phyloP scores from a whole-genome alignment of 2,113 vertebrate genomes.

The Serinus canaria region DNA sequence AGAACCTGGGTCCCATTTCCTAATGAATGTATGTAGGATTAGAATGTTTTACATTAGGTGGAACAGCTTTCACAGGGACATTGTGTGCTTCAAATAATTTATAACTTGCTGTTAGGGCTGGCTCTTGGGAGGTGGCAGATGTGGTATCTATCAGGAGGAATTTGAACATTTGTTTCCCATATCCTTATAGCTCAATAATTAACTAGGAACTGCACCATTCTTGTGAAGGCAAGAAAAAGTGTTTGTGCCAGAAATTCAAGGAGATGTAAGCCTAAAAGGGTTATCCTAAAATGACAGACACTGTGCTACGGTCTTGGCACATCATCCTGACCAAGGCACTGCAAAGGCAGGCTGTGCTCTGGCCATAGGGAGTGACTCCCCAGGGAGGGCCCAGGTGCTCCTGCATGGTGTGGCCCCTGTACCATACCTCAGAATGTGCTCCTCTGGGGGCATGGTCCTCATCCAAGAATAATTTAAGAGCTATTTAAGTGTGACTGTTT shows the following conservation, averaged over 20 bases:
- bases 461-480: not conserved
- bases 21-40: not conserved
- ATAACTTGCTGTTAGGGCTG: not conserved
- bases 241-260: not conserved
- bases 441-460: not conserved
- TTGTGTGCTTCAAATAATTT: not conserved
- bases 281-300: not conserved
- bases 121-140: not conserved
- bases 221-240: not conserved
- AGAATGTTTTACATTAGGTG: not conserved
- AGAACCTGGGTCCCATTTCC: not conserved
- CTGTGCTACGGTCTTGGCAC: not conserved
- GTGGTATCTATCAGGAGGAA: not conserved
- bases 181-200: not conserved
- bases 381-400: not conserved
- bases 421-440: not conserved
- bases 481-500: not conserved
- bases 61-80: not conserved
- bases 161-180: not conserved
- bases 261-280: not conserved
- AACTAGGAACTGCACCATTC: not conserved
- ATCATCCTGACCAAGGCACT: not conserved
- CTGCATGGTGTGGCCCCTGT: rapidly evolving
- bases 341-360: not conserved
- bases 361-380: not conserved